Conservation (phyloP, 2,113 vertebrate genomes). For the Larimichthys polyactis region DNA sequence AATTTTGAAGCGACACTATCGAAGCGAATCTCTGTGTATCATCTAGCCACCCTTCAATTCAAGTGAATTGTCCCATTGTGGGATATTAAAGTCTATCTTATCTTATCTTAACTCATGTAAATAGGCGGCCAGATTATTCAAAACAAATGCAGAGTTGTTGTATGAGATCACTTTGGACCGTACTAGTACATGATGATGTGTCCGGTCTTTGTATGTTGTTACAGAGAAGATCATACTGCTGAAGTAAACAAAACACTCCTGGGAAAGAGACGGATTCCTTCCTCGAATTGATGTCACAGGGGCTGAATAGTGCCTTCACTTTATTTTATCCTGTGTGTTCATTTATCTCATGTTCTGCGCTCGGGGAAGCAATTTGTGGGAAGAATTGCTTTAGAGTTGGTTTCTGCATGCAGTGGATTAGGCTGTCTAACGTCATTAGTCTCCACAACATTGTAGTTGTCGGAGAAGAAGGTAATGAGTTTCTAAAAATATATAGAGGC, state of each 20-base stretch:
- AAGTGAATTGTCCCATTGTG: too few species aligned
- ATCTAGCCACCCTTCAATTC: too few species aligned
- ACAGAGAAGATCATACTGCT: not conserved
- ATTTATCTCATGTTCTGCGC: slow-evolving; percentile 28
- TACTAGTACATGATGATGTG: not conserved
- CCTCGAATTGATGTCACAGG: slow-evolving; percentile 47
- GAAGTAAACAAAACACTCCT: not conserved
- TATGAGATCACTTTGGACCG: too few species aligned
- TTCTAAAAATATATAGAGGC: slow-evolving; percentile 35
- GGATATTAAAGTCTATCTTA: too few species aligned
- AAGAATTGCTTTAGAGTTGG: slow-evolving; percentile 19
- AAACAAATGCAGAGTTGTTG: too few species aligned
- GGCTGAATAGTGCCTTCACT: not conserved
- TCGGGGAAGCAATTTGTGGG: slow-evolving; percentile 19
- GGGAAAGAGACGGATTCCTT: slow-evolving; percentile 6
- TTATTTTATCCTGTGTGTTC: slow-evolving; percentile 10
- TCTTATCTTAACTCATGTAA: too few species aligned
- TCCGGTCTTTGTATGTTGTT: not conserved
- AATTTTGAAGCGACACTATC: too few species aligned
- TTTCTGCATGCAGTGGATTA: slow-evolving; percentile 34
- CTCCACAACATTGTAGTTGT: slow-evolving; percentile 3
- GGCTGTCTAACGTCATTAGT: slow-evolving; percentile 31
- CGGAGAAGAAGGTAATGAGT: slow-evolving; percentile 12
- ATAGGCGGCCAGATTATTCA: too few species aligned
- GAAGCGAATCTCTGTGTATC: too few species aligned